Evolutionary conservation across 2,113 vertebrate genomes (phyloP).

Genomic region (Nothoprocta perdicaria): DNA sequence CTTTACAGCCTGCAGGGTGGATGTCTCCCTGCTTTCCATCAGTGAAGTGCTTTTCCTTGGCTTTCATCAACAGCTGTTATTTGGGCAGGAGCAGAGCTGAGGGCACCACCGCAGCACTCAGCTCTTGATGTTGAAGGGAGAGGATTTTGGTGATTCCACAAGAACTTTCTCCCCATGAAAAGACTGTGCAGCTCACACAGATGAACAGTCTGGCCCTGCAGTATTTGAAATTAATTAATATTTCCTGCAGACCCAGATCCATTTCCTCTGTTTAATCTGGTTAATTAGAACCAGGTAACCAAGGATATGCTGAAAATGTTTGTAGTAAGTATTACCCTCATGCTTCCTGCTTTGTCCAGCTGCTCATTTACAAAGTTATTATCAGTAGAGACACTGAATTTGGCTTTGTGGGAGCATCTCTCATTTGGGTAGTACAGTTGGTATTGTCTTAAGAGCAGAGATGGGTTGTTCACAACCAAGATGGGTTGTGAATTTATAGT

Average conservation of each 20-base stretch:
- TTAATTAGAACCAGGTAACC: conserved; percentile 52
- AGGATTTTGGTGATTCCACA: not conserved
- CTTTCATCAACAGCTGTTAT: not conserved
- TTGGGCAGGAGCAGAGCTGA: not conserved
- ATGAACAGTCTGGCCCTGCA: not conserved
- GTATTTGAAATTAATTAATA: conserved; percentile 33
- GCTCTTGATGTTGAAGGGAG: not conserved
- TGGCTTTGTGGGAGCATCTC: conserved; percentile 27
- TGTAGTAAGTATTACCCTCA: not conserved
- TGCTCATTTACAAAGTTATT: not conserved
- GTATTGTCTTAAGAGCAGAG: not conserved
- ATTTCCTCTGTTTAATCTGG: conserved; percentile 45
- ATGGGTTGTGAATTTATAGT: not conserved
- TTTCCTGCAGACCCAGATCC: conserved; percentile 15
- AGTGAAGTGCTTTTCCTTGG: not conserved
- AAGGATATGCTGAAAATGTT: conserved; percentile 33
- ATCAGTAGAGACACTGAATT: not conserved
- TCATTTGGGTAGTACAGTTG: not conserved
- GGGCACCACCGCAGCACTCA: not conserved
- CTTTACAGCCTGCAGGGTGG: not conserved
- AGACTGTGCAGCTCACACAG: not conserved
- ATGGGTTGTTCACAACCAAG: not conserved
- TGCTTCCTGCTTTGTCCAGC: conserved; percentile 34
- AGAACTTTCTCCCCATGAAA: not conserved
- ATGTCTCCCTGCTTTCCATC: not conserved